Percentiles rank a stretch among this genome's conserved stretches.
phyloP scores from a whole-genome alignment of 2,113 vertebrate species.

The Atlantisia rogersi region DNA sequence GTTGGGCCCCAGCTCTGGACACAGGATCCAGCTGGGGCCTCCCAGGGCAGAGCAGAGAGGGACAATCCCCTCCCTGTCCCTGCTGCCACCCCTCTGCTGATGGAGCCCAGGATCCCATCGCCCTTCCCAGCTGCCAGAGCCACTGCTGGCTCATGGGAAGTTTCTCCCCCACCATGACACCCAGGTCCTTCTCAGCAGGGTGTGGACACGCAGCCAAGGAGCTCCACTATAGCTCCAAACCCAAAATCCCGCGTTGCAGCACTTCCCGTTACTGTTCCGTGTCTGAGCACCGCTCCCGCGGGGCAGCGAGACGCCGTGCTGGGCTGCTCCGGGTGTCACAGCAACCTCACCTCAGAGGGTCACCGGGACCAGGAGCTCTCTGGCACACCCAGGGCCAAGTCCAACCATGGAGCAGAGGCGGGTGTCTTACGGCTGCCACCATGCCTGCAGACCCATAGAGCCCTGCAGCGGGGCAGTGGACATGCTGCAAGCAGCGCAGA shows the following conservation, averaged over 20 bases:
- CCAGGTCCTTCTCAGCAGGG: no score
- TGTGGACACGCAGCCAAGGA: background rate
- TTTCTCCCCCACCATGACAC: no score
- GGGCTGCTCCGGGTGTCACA: background rate
- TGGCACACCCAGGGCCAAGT: background rate
- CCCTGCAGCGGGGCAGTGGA: fast-evolving
- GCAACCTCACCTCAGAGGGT: fast-evolving
- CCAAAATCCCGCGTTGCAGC: background rate
- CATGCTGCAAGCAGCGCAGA: background rate
- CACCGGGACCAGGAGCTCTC: background rate
- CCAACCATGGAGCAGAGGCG: background rate
- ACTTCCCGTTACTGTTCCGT: background rate
- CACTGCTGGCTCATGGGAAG: no score
- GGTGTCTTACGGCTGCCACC: background rate
- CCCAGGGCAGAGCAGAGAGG: no score
- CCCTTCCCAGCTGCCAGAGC: no score
- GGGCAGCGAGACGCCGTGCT: background rate
- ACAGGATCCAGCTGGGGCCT: no score
- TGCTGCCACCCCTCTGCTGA: no score
- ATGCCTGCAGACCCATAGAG: background rate
- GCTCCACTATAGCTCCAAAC: background rate
- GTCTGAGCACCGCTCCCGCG: fast-evolving
- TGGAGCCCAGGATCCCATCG: no score
- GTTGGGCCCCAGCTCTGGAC: no score
- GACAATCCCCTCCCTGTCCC: no score